Percentiles rank a stretch among this genome's conserved stretches.
Conservation (phyloP, 2,113 vertebrate genomes). For the Otus sunia region DNA sequence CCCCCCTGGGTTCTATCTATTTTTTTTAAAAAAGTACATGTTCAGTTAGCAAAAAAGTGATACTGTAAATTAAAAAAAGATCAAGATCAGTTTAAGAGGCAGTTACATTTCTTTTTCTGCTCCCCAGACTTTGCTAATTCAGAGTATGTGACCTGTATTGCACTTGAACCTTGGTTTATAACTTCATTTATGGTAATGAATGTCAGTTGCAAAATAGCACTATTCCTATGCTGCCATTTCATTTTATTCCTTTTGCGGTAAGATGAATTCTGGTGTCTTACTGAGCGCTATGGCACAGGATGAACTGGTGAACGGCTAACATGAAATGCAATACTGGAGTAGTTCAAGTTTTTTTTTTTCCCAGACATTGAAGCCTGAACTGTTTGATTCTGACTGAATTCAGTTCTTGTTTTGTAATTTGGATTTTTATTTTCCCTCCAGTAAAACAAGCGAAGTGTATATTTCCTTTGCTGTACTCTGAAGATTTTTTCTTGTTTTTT, state of each 20-base stretch:
- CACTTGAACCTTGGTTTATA: conserved; percentile 5
- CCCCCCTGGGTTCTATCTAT: fast-evolving
- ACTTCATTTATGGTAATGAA: background rate
- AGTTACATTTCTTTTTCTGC: background rate
- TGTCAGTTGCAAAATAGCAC: background rate
- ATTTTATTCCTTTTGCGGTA: background rate
- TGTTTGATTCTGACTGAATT: background rate
- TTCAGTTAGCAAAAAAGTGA: background rate
- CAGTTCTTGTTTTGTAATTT: background rate
- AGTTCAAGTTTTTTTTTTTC: background rate
- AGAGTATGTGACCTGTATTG: background rate
- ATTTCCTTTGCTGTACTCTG: background rate
- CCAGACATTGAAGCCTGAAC: background rate
- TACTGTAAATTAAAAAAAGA: background rate
- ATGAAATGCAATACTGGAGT: background rate
- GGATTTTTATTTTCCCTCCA: background rate
- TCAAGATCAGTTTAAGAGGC: background rate
- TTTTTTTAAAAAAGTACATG: background rate
- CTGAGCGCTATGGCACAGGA: background rate
- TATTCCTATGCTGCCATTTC: background rate
- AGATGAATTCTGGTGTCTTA: background rate
- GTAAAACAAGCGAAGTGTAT: background rate
- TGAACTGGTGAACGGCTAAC: background rate
- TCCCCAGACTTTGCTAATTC: background rate
- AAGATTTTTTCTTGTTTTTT: background rate